Evolutionary conservation across 2,113 vertebrate species (phyloP), one percentile per base, ranked within the genome.

Genomic region (Dascyllus trimaculatus): DNA sequence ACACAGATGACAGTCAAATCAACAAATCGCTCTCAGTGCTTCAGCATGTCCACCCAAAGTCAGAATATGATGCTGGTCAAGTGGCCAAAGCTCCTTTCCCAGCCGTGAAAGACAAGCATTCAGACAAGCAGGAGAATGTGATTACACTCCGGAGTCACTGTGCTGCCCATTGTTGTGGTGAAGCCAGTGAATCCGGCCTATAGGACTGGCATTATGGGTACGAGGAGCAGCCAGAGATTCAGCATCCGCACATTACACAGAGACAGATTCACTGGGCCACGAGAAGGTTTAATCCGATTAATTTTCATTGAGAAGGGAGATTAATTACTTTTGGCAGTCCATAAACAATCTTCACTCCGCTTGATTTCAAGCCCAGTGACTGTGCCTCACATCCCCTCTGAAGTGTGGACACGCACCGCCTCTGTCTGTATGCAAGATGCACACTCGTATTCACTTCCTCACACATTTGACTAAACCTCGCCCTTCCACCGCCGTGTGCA

Each of bases 301-400:
- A 88, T 91, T 92, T 88, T 85, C 82, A 85, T 78, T 57, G 82
- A 91, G 87, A 80, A 69, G 78, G 85, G 61, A 91, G 85, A 92
- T 94, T 90, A 93, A 94, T 95, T 93, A 90, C 91, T 91, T 90
- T 91, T 92, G 91, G 86, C 93, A 92, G 89, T 84, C 88, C 88
- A 92, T 89, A 93, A 94, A 93, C 92, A 91, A 90, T 92, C 90
- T 93, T 84, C 84, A 72, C 81, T 85, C 75, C 67, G 84, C 68
- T 89, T 89, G 81, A 91, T 88, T 90, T 92, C 71, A 67, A 82
- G 87, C 83, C 84, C 69, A 90, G 88, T 67, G 74, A 84, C 77
- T 82, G 79, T 1, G 76, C 58, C 80, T 71, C 69, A 70, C 53
- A 45, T 63, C 60, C 74, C 58, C 70, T 84, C 56, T 84, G 46